Evolutionary conservation across 2,888 invertebrate genomes (phyloP), one percentile per base, ranked within the genome.

Genomic region (Pyrgus malvae): DNA sequence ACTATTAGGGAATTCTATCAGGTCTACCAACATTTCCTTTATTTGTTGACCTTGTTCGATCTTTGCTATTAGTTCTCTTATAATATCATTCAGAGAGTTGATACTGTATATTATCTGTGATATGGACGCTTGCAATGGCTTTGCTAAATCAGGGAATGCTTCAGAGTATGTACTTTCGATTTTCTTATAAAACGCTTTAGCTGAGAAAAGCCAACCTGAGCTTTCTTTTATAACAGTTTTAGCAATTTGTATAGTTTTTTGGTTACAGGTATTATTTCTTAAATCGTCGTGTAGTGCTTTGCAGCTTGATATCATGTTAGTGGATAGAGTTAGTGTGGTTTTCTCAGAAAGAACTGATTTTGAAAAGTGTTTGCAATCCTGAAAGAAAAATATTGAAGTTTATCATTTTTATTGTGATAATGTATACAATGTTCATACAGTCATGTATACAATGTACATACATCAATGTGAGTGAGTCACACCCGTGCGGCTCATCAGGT

Each of bases 131-230:
- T 94, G 86, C 12, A 97, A 80, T 0, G 97, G 96, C 57, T 93
- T 91, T 0, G 94, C 91, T 48, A 98, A 86, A 74, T 98, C 98
- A 0, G 95, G 94, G 72, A 96, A 97, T n/a, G 93, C 92, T 2
- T 92, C 85, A 0, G 91, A 83, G 70, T 93, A 95, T 0, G 77
- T 78, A 2, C 69, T 77, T 17, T 93, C 88, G 19, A 94, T 72
- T 67, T 91, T 91, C 44, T 86, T 87, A 35, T 90, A 85, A 69
- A 94, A 93, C 27, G 85, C 88, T 50, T 90, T 83, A 5, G 91
- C 76, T 0, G 93, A 93, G 58, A 85, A 78, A 21, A 91, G 73
- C 91, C 92, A 92, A 0, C 85, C 89, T 1, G 81, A 64, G 0
- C 86, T 83, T 66, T 92, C 88, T 63, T 82, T 84, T 0, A 90